Evolutionary conservation across 2,113 vertebrate genomes (phyloP).

Genomic region (Burhinus bistriatus): DNA sequence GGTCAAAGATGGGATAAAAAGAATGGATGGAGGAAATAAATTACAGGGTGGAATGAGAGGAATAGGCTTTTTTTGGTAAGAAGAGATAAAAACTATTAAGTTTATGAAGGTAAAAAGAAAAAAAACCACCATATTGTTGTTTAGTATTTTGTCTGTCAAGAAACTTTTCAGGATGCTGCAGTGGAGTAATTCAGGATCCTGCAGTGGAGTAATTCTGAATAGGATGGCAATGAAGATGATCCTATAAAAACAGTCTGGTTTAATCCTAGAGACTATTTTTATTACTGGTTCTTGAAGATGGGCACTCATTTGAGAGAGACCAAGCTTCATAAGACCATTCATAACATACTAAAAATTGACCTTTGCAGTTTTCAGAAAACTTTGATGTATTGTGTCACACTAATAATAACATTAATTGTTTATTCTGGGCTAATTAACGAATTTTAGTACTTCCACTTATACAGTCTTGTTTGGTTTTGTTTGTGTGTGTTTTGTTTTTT

Average conservation of each 20-base stretch:
- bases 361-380: not conserved
- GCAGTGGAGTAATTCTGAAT: not conserved
- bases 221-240: not conserved
- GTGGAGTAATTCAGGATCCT: not conserved
- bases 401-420: not conserved
- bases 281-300: not conserved
- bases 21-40: not conserved
- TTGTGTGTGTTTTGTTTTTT: not conserved
- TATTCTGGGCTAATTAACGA: not conserved
- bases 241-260: not conserved
- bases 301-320: not conserved
- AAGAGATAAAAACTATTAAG: not conserved
- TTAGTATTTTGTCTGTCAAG: not conserved
- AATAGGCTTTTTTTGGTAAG: not conserved
- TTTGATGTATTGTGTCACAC: not conserved
- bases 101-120: not conserved
- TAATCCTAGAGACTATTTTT: not conserved
- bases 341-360: not conserved
- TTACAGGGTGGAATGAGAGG: not conserved
- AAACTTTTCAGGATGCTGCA: not conserved
- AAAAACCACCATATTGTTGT: not conserved
- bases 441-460: not conserved
- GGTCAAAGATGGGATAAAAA: not conserved
- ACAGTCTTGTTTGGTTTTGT: not conserved
- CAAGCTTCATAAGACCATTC: not conserved